These are phyloP conservation scores for Nemurella pictetii DNA, from an alignment of 2,888 invertebrate genomes.

Conservation along the genomic window DNA sequence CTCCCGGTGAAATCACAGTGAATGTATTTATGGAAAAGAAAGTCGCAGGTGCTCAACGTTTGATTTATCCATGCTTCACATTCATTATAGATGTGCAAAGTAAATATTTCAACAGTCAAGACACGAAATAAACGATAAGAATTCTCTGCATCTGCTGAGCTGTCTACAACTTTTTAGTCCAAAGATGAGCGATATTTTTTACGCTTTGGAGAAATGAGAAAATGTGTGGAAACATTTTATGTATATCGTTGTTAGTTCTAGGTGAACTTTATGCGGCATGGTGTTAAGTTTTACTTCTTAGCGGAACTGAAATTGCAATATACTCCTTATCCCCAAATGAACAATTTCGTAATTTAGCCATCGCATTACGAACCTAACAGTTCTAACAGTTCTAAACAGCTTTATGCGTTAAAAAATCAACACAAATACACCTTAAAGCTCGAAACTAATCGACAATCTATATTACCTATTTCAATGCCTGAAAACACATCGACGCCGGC, in stretches of 20 bases:
- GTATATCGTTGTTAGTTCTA: neutral
- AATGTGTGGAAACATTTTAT: neutral
- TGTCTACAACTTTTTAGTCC: neutral
- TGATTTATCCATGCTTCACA: neutral
- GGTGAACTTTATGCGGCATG: neutral
- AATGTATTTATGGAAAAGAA: slow-evolving; percentile 6
- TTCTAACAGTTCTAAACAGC: too few relatives aligned
- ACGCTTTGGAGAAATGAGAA: neutral
- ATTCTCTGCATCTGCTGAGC: neutral
- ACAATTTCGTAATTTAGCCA: too few relatives aligned
- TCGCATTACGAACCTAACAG: too few relatives aligned
- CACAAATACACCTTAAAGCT: too few relatives aligned
- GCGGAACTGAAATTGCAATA: too few relatives aligned
- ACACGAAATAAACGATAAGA: neutral
- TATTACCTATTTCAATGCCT: too few relatives aligned
- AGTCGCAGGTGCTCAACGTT: neutral
- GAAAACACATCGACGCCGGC: too few relatives aligned
- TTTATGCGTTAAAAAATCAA: too few relatives aligned
- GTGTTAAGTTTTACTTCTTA: too few relatives aligned
- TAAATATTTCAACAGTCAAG: neutral
- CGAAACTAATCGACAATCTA: too few relatives aligned
- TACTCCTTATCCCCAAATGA: too few relatives aligned
- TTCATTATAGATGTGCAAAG: neutral
- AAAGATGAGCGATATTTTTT: neutral
- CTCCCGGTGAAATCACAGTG: neutral